Evolutionary conservation across 2,113 vertebrate genomes (phyloP), one percentile per base, ranked within the genome.

Genomic region (Narcine bancroftii): DNA sequence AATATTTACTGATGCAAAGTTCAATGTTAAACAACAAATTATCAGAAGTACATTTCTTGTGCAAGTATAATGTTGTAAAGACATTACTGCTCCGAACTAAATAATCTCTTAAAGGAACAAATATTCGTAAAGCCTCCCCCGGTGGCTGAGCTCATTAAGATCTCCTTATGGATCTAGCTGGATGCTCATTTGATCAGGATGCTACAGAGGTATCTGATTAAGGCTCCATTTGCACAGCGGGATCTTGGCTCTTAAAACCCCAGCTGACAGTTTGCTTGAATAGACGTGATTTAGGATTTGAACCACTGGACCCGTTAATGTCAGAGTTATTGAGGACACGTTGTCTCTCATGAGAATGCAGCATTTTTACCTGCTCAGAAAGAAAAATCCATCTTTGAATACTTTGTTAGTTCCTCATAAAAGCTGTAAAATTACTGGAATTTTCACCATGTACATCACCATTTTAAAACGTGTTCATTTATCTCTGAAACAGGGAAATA

Each of bases 201-300:
- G 92, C 63, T 92, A 72, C 92, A 85, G 92, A 42, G 92, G 79
- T 63, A 92, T 92, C 47, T 92, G 92, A 92, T 92, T 92, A 92
- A 56, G 81, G 92, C 75, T 92, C 92, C 92, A 92, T 87, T 92
- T 92, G 92, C 92, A 85, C 92, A 92, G 92, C 92, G 50, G 92
- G 92, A 65, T 69, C 19, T 42, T 26, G n/a, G 92, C 92, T 92
- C 92, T 92, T 92, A 69, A 92, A 92, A 92, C 77, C 92, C 60
- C 92, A 81, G 77, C 76, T 92, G 92, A 92, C 92, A 92, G 76
- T 69, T 79, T 92, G 92, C 79, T 92, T 83, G 75, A 92, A 92
- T 92, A 83, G 92, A 65, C 56, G 65, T 92, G 77, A 92, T 92
- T 92, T 92, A 92, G 77, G 92, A 42, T 83, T 81, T 83, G 63